Evolutionary conservation across 35 echinoderm and acorn worm species (phyloP), one percentile per base, ranked within the genome.

Genomic region (Stichopus chloronotus): DNA sequence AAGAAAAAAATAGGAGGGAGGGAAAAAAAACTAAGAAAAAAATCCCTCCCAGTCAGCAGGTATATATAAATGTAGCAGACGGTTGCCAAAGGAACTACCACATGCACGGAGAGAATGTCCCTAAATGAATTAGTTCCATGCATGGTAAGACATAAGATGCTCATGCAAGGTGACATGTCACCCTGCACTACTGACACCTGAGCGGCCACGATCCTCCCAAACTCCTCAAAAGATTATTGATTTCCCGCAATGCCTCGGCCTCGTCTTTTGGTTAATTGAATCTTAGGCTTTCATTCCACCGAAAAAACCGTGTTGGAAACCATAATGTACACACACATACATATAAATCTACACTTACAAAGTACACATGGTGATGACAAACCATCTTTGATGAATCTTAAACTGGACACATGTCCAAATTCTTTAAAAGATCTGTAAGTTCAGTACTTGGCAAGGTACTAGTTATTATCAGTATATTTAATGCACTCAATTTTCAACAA

Each of bases 241-340:
- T 85, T 85, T 85, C 82, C 82, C 9, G 56, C 82, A 85, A 85
- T 85, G 54, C 82, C 82, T 85, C 82, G 52, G 82, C 82, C 82
- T 85, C 55, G 82, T 85, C 82, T 85, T 58, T 43, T 58, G 11
- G 17, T 58, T 85, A 85, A 85, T 85, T 85, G 56, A 85, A 85
- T 85, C 55, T 85, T 85, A 58, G 57, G 82, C 82, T 85, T 85
- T 85, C 82, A 85, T 85, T 58, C 82, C 55, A 19, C 82, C 53
- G 30, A 43, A 78, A 85, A 85, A 82, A 82, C 43, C 24, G 79
- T 82, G 79, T 82, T 82, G 79, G 43, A 82, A 82, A 43, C 79
- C n/a, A 53, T 61, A 61, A 61, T 79, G 77, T 79, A 22, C 22
- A 52, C 22, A 79, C n/a, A 19, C 22, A 79, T 79, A 25, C 10